Percentiles rank a stretch among this genome's conserved stretches.
phyloP scores from a whole-genome alignment of 2,888 invertebrate species.

The Callyntrura guangdongensis region DNA sequence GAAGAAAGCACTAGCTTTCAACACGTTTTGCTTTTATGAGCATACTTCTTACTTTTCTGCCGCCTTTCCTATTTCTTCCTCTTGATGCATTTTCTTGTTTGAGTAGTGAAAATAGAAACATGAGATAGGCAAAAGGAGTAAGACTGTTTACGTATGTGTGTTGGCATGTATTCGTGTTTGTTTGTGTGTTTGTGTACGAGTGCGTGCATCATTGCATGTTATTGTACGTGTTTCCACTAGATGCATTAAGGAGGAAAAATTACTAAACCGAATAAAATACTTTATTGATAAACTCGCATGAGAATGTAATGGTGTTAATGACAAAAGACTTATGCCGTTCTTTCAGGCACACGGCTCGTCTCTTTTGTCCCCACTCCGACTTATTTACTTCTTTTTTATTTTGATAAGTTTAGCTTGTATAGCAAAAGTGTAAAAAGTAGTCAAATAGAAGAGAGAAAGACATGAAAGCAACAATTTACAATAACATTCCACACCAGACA shows the following conservation, averaged over 20 bases:
- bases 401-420: not conserved
- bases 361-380: not conserved
- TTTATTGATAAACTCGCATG: conserved; percentile 43
- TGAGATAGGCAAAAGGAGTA: not conserved
- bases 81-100: conserved; percentile 18
- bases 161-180: not conserved
- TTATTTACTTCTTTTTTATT: not conserved
- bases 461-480: not conserved
- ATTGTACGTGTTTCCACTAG: not conserved
- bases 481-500: conserved; percentile 5
- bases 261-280: conserved; percentile 65
- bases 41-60: conserved; percentile 22
- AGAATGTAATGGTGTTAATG: conserved; percentile 62
- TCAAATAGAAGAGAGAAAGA: not conserved
- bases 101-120: conserved; percentile 18
- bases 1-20: conserved; percentile 41
- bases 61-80: not conserved
- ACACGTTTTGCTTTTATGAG: conserved; percentile 50
- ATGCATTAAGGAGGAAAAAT: conserved; percentile 54
- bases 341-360: not conserved
- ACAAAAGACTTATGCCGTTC: conserved; percentile 1
- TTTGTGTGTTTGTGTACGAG: conserved; percentile 29
- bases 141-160: not conserved
- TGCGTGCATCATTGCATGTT: conserved; percentile 10
- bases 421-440: not conserved